phyloP scores from a whole-genome alignment of 64 coral and sea anemone species.

The Montipora cactus region DNA sequence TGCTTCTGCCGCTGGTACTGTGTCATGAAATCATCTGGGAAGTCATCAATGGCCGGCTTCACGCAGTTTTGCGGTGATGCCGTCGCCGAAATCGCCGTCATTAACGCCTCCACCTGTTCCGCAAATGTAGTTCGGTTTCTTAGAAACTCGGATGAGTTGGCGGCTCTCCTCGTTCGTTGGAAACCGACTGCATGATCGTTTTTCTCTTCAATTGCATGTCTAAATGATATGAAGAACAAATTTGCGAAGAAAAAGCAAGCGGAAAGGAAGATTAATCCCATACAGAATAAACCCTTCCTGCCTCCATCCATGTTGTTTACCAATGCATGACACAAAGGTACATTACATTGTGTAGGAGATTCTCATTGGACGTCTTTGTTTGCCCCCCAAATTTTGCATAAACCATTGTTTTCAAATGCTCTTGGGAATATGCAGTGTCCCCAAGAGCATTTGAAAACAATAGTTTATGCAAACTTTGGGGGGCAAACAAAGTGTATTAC shows the following conservation, averaged over 20 bases:
- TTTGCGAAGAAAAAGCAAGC: not conserved
- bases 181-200: not conserved
- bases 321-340: too few species aligned
- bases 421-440: too few species aligned
- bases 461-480: too few species aligned
- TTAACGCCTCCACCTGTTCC: not conserved
- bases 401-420: too few species aligned
- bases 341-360: too few species aligned
- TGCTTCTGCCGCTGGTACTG: constrained; percentile 74
- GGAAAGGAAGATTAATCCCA: not conserved
- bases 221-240: constrained; percentile 2
- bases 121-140: not conserved
- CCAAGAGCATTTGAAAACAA: too few species aligned
- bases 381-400: too few species aligned
- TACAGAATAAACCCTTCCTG: not conserved
- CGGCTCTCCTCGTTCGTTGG: not conserved
- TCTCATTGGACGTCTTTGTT: too few species aligned
- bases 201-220: not conserved
- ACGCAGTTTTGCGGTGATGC: constrained; percentile 75
- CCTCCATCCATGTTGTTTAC: too few species aligned
- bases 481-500: too few species aligned
- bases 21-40: constrained; percentile 86
- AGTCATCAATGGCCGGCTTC: constrained; percentile 83
- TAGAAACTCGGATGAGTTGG: not conserved
- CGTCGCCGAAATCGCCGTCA: not conserved